Evolutionary conservation across 2,797 vertebrate species (phyloP).

Genomic region (Pangasius krempfi): DNA sequence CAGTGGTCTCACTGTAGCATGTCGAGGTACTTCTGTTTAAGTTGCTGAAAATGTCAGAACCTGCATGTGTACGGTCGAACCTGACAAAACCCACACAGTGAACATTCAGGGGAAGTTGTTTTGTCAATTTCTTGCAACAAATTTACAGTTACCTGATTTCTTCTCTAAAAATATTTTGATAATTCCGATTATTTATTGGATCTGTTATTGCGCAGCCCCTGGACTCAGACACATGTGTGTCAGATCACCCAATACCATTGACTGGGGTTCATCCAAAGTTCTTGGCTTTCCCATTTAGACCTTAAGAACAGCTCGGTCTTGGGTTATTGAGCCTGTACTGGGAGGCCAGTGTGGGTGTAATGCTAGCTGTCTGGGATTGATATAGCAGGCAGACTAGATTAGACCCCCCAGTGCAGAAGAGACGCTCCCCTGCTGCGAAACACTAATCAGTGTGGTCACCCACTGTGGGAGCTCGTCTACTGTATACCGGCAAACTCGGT

Average conservation of each 20-base stretch:
- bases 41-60: conserved; percentile 58
- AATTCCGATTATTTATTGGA: background rate
- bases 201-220: background rate
- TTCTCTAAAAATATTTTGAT: background rate
- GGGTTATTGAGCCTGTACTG: conserved; percentile 29
- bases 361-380: conserved; percentile 8
- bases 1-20: conserved; percentile 59
- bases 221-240: background rate
- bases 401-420: conserved; percentile 31
- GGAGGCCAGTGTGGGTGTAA: conserved; percentile 12
- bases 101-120: background rate
- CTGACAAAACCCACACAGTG: conserved; percentile 37
- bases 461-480: background rate
- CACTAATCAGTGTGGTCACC: conserved; percentile 25
- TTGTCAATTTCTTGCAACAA: background rate
- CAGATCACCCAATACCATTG: conserved; percentile 2
- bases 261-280: background rate
- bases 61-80: conserved; percentile 64
- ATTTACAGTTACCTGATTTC: background rate
- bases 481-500: background rate
- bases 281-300: background rate
- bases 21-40: conserved; percentile 56
- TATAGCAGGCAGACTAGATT: conserved; percentile 31
- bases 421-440: conserved; percentile 23
- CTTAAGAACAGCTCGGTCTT: conserved; percentile 3